Conservation (phyloP, 2,888 invertebrate species). For the Conistra vaccinii region DNA sequence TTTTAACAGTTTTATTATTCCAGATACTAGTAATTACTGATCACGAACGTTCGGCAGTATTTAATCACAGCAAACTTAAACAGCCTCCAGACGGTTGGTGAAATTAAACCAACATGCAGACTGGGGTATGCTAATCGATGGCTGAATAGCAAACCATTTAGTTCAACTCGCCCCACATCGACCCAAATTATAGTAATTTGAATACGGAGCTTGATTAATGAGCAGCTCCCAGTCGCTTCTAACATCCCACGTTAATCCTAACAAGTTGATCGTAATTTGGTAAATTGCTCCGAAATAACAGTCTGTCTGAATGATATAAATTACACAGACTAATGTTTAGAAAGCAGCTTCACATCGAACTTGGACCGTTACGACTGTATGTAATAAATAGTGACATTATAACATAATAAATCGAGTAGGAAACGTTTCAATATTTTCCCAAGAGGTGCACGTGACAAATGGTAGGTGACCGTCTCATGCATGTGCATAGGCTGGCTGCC, state of each 20-base stretch:
- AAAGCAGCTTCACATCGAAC: slow-evolving; percentile 36
- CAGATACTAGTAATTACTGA: not conserved
- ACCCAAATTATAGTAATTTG: slow-evolving; percentile 70
- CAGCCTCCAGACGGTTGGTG: slow-evolving; percentile 17
- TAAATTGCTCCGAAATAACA: slow-evolving; percentile 64
- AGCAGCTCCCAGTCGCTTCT: slow-evolving; percentile 44
- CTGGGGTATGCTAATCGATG: slow-evolving; percentile 55
- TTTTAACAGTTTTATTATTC: slow-evolving; percentile 1
- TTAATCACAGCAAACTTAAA: not conserved
- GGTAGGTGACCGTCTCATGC: slow-evolving; percentile 71
- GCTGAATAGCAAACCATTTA: slow-evolving; percentile 49
- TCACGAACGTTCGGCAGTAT: slow-evolving; percentile 6
- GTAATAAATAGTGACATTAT: slow-evolving; percentile 55
- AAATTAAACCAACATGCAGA: slow-evolving; percentile 19
- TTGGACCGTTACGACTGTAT: slow-evolving; percentile 31
- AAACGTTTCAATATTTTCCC: slow-evolving; percentile 62
- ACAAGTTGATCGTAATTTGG: slow-evolving; percentile 50
- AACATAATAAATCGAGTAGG: slow-evolving; percentile 51
- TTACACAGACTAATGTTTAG: slow-evolving; percentile 48
- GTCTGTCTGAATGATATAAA: slow-evolving; percentile 45
- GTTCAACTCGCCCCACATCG: slow-evolving; percentile 27
- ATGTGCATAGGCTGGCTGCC: slow-evolving; percentile 75
- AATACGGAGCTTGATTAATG: slow-evolving; percentile 70
- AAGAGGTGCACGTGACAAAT: slow-evolving; percentile 64
- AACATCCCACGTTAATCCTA: slow-evolving; percentile 41